Conservation (phyloP, 2,797 vertebrate genomes). For the Merluccius polli region DNA sequence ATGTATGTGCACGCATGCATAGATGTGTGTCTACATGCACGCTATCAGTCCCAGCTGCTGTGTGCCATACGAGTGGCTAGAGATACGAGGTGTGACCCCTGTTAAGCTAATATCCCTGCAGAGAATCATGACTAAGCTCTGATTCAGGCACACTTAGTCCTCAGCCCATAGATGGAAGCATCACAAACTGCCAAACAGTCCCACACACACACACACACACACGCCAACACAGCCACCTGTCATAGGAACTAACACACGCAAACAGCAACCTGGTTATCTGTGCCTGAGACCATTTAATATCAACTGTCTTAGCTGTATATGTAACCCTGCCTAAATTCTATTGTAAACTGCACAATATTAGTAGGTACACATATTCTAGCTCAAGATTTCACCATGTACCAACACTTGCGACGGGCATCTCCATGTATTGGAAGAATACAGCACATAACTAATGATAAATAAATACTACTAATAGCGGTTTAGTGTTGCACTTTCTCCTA, state of each 20-base stretch:
- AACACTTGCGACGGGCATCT: neutral
- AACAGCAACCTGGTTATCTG: neutral
- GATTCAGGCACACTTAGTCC: conserved; percentile 18
- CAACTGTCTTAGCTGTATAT: neutral
- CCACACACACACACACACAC: conserved; percentile 3
- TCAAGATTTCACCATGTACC: neutral
- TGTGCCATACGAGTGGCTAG: conserved; percentile 37
- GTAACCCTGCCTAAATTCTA: neutral
- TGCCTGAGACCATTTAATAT: neutral
- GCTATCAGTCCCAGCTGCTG: conserved; percentile 44
- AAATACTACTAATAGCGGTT: too few relatives aligned
- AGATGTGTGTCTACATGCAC: neutral
- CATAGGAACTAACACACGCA: neutral
- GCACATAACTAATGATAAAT: conserved; percentile 10
- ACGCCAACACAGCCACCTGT: neutral
- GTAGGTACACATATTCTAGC: neutral
- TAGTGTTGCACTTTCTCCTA: too few relatives aligned
- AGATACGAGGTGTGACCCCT: conserved; percentile 35
- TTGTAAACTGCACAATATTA: neutral
- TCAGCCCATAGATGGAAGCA: conserved; percentile 21
- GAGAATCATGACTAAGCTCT: conserved; percentile 19
- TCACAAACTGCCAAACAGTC: conserved; percentile 9
- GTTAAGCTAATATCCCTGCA: conserved; percentile 22
- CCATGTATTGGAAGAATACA: neutral
- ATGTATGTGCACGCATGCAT: neutral